Evolutionary conservation across 2,113 vertebrate species (phyloP), one percentile per base, ranked within the genome.

Genomic region (Pollachius pollachius): DNA sequence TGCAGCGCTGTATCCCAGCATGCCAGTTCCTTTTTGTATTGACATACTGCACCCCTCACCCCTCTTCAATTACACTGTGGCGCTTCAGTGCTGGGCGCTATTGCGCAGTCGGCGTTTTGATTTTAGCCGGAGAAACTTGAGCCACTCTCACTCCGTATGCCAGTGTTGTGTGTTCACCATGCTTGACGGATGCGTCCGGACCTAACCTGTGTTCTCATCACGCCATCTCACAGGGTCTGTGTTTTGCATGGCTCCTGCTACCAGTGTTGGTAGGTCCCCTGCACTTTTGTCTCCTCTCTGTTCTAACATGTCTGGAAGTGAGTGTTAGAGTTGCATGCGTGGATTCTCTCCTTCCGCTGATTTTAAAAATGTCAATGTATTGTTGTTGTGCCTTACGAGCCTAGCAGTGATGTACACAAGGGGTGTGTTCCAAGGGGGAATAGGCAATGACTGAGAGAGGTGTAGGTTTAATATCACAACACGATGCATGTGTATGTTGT

Each of bases 171-270:
- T 62, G 63, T 67, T 52, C 13, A 52, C 60, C 74, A 64, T 76
- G 65, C 73, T 67, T 62, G 18, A 76, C 79, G 60, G 60, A 70
- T 4, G 61, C 63, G 48, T 72, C 37, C 72, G 65, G 67, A 65
- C 30, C 71, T 70, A 61, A 62, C 62, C 71, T 18, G 58, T n/a
- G 27, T 68, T 74, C 60, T 81, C 62, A 8, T 71, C 58, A 73
- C 25, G 25, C 77, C 9, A 67, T 69, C 72, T 65, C 69, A 74
- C 81, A 90, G 89, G 87, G 69, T 89, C 89, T 68, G 74, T 90
- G 52, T 86, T 89, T 0, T 90, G 89, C 80, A 88, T 90, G 89
- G 59, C 79, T 73, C 85, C 89, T 1, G 62, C 67, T 69, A 88
- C 85, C 73, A 73, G 70, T 61, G 16, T 88, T 30, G 87, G 89